phyloP scores from a whole-genome alignment of 2,113 vertebrate genomes.

The Istiophorus platypterus region DNA sequence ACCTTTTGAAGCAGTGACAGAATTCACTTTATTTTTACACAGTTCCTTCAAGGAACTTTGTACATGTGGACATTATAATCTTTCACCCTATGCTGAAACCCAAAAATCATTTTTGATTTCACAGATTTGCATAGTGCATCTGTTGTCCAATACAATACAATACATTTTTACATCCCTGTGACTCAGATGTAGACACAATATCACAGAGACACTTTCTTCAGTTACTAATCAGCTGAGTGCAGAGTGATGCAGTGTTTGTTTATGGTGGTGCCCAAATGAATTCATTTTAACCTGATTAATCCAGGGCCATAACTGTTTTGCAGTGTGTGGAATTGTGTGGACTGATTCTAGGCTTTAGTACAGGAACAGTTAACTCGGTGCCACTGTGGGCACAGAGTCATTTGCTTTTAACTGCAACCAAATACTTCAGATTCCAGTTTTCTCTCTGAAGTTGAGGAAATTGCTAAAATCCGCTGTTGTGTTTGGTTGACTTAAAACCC shows the following conservation, averaged over 20 bases:
- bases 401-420: constrained; percentile 40
- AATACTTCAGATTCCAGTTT: constrained; percentile 11
- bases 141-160: neutral
- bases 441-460: neutral
- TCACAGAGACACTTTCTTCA: constrained; percentile 16
- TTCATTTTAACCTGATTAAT: constrained; percentile 46
- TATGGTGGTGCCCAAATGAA: constrained; percentile 48
- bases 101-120: constrained; percentile 29
- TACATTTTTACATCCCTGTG: constrained; percentile 41
- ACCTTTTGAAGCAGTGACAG: neutral
- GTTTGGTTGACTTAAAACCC: constrained; percentile 41
- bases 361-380: constrained; percentile 31
- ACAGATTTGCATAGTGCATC: constrained; percentile 19
- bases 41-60: neutral
- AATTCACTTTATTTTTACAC: neutral
- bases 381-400: constrained; percentile 24
- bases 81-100: neutral
- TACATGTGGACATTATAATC: too few species aligned
- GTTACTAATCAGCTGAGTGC: constrained; percentile 56
- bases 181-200: neutral
- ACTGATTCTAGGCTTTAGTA: constrained; percentile 35
- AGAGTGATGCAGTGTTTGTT: constrained; percentile 55
- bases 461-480: constrained; percentile 30
- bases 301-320: constrained; percentile 51
- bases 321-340: constrained; percentile 55